A percentile compares a stretch with the other conserved stretches of the same genome.
Conservation (phyloP, 2,888 invertebrate genomes). For the Teleogryllus oceanicus region DNA sequence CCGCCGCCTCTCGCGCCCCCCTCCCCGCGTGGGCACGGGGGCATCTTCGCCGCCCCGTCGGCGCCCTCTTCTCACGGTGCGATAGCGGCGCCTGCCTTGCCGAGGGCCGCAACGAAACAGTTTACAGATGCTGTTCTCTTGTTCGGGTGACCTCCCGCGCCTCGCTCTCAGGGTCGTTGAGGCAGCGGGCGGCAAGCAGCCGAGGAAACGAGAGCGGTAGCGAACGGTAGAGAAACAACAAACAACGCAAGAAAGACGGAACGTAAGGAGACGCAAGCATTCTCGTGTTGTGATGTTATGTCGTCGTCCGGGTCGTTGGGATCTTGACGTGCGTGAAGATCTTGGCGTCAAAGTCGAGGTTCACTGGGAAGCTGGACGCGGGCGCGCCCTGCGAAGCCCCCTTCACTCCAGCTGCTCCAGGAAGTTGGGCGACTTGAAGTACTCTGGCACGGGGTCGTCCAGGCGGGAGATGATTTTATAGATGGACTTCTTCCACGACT, state of each 20-base stretch:
- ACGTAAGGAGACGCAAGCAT: slow-evolving; percentile 25
- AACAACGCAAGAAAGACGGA: slow-evolving; percentile 25
- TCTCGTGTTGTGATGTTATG: slow-evolving; percentile 20
- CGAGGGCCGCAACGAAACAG: slow-evolving; percentile 34
- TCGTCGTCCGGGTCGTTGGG: not conserved
- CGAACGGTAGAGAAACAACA: slow-evolving; percentile 25
- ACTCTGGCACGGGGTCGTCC: slow-evolving; percentile 98
- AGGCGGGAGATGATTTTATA: slow-evolving; percentile 99
- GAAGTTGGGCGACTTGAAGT: slow-evolving; percentile 99
- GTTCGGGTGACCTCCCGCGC: slow-evolving; percentile 19
- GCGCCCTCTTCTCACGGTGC: not conserved
- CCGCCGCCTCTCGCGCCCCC: no score
- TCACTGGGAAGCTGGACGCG: not conserved
- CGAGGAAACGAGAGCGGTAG: slow-evolving; percentile 10
- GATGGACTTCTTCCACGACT: slow-evolving; percentile 99
- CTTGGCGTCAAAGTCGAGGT: slow-evolving; percentile 21
- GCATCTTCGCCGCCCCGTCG: not conserved
- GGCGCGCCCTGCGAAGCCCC: slow-evolving; percentile 44
- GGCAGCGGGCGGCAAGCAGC: slow-evolving; percentile 20
- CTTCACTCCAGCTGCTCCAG: slow-evolving; percentile 90
- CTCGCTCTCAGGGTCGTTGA: slow-evolving; percentile 8
- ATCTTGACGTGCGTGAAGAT: slow-evolving; percentile 11
- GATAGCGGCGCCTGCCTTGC: not conserved
- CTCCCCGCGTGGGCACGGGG: no score
- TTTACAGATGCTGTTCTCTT: slow-evolving; percentile 34